Evolutionary conservation across 2,888 invertebrate species (phyloP).

Genomic region (Metallyticus violacea): DNA sequence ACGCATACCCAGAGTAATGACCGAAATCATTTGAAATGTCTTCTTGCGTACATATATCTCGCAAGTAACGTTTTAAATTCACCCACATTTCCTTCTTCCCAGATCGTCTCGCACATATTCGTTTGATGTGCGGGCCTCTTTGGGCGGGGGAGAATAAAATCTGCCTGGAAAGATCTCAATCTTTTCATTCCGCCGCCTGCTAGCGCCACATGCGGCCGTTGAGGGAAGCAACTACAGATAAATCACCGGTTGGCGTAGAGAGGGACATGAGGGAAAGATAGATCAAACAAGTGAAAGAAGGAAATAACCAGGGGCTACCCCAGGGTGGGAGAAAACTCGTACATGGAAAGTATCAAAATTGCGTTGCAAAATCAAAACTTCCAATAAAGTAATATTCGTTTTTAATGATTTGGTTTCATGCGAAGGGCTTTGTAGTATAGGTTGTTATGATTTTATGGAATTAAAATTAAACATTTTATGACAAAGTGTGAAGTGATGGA

Average conservation of each 20-base stretch:
- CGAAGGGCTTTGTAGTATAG: no score
- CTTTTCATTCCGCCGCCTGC: background rate
- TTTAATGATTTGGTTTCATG: no score
- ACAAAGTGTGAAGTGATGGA: no score
- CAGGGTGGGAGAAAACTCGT: background rate
- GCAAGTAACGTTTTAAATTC: background rate
- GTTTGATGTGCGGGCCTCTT: background rate
- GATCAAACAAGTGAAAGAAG: background rate
- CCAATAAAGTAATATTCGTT: no score
- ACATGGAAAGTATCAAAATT: no score
- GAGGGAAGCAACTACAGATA: conserved; percentile 4
- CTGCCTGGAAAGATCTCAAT: conserved; percentile 8
- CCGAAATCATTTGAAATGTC: background rate
- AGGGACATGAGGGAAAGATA: background rate
- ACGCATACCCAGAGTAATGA: background rate
- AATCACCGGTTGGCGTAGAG: background rate
- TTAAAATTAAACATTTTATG: no score
- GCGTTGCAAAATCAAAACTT: no score
- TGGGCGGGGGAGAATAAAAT: background rate
- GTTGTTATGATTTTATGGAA: no score
- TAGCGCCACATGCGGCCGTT: conserved; percentile 20
- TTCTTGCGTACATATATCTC: background rate
- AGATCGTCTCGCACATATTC: background rate
- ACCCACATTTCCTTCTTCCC: background rate
- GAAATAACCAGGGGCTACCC: background rate